Conservation (phyloP, 2,888 invertebrate genomes). For the Deroplatys truncata region DNA sequence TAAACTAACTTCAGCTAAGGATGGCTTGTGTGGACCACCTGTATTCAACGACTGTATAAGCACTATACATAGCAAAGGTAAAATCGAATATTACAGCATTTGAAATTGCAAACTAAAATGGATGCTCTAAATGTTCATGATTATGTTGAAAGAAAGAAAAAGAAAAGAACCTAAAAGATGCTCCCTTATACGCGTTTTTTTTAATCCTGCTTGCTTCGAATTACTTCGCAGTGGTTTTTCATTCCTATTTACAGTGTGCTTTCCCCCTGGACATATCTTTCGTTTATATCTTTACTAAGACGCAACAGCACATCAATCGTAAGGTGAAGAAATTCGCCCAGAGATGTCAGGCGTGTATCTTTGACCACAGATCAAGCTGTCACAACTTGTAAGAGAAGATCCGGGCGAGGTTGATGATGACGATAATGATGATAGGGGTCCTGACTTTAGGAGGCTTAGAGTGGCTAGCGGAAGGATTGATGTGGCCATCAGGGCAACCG, state of each 20-base stretch:
- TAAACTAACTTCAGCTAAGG: no score
- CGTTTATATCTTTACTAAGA: background rate
- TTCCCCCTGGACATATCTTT: background rate
- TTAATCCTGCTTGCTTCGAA: background rate
- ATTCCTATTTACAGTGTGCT: background rate
- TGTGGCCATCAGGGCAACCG: background rate
- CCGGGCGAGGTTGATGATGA: no score
- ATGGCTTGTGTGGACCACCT: no score
- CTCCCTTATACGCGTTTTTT: no score
- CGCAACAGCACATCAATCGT: background rate
- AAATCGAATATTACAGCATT: no score
- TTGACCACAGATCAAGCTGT: background rate
- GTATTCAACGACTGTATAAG: no score
- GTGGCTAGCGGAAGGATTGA: background rate
- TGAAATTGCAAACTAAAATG: no score
- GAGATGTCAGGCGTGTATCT: background rate
- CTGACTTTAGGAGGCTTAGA: background rate
- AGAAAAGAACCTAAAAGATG: no score
- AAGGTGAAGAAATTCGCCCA: background rate
- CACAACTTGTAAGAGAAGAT: background rate
- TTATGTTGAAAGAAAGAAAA: no score
- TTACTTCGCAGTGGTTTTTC: background rate
- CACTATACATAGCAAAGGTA: no score
- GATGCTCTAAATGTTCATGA: no score
- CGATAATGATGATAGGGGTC: background rate